Percentiles rank a stretch among this genome's conserved stretches.
Evolutionary conservation across 2,113 vertebrate species (phyloP).

Genomic region (Meleagris gallopavo): DNA sequence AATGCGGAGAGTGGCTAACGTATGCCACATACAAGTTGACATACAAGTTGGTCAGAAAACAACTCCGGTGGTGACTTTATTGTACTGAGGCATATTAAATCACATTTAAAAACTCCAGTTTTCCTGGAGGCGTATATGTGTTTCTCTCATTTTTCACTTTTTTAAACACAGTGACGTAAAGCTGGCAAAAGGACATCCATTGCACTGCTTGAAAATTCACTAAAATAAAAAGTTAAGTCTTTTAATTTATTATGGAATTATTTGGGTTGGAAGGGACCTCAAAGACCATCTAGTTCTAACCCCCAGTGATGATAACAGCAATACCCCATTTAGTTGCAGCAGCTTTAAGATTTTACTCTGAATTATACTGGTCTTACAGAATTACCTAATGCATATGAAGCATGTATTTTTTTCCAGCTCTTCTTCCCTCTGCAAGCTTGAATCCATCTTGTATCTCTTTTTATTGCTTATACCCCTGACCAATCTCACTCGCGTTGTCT

Average conservation of each 20-base stretch:
- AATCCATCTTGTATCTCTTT: background rate
- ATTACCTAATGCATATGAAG: background rate
- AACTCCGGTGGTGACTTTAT: background rate
- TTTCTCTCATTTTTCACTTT: background rate
- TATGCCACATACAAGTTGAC: background rate
- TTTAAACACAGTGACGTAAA: background rate
- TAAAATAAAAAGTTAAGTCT: background rate
- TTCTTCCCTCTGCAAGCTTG: background rate
- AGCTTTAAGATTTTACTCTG: background rate
- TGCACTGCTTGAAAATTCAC: background rate
- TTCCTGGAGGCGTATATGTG: rapidly evolving
- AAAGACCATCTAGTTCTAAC: too few relatives aligned
- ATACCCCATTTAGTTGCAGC: background rate
- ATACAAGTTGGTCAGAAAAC: background rate
- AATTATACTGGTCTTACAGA: background rate
- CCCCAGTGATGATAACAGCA: background rate
- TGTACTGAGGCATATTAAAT: background rate
- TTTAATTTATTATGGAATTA: background rate
- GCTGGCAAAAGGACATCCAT: background rate
- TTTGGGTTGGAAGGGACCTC: too few relatives aligned
- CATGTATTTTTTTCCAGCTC: background rate
- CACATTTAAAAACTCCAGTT: background rate
- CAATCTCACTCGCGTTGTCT: background rate
- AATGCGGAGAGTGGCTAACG: background rate
- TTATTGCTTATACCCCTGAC: background rate